phyloP scores from a whole-genome alignment of 2,888 invertebrate species.

The Gymnoscelis rufifasciata region DNA sequence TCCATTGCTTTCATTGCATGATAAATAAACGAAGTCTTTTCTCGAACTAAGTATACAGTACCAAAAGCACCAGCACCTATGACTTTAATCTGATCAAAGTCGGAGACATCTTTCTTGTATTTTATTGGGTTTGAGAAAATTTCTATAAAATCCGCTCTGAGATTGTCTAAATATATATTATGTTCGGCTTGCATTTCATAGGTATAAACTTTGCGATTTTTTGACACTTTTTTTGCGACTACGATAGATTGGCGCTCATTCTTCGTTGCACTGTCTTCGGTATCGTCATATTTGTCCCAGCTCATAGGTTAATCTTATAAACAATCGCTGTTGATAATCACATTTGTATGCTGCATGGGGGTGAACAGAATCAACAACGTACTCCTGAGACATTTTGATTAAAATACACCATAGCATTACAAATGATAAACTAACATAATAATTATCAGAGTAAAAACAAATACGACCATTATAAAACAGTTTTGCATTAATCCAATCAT shows the following conservation, averaged over 20 bases:
- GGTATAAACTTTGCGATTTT: slow-evolving; percentile 31
- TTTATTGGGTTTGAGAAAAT: slow-evolving; percentile 28
- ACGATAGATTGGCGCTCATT: neutral
- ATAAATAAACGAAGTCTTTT: slow-evolving; percentile 79
- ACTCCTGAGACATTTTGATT: neutral
- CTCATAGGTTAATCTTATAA: neutral
- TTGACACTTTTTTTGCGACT: neutral
- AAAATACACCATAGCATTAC: too few species aligned
- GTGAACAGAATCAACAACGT: neutral
- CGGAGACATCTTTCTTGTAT: slow-evolving; percentile 54
- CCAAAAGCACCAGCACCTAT: slow-evolving; percentile 93
- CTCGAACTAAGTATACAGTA: slow-evolving; percentile 84
- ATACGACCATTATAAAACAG: too few species aligned
- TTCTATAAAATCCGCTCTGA: slow-evolving; percentile 52
- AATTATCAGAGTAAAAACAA: too few species aligned
- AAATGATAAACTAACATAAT: too few species aligned
- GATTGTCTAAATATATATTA: slow-evolving; percentile 45
- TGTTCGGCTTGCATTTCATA: slow-evolving; percentile 44
- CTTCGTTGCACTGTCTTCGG: neutral
- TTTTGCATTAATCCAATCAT: too few species aligned
- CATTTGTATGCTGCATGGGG: neutral
- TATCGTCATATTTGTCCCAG: neutral
- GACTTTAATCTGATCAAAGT: slow-evolving; percentile 85
- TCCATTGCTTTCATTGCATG: slow-evolving; percentile 93
- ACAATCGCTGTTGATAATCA: neutral